Evolutionary conservation across 2,888 invertebrate species (phyloP).

Genomic region (Shargacucullia verbasci): DNA sequence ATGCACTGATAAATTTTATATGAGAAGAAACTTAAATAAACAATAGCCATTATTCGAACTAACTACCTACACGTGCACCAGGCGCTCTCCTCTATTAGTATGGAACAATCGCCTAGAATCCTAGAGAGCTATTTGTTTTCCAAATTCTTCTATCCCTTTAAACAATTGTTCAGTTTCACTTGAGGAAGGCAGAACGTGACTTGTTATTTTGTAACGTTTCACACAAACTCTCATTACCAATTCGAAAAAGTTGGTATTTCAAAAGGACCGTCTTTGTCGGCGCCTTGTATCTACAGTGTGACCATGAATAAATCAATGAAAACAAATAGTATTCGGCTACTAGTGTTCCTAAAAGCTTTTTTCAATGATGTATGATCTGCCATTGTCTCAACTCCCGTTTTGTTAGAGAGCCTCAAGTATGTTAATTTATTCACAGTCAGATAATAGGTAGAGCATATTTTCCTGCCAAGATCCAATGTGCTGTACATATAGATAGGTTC

Average conservation of each 20-base stretch:
- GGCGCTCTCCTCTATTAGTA: conserved; percentile 25
- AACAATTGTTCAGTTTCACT: conserved; percentile 79
- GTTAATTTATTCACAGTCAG: conserved; percentile 82
- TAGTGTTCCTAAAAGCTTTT: conserved; percentile 84
- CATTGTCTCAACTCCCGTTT: conserved; percentile 84
- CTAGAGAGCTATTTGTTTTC: conserved; percentile 64
- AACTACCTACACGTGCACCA: conserved; percentile 45
- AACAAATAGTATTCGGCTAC: conserved; percentile 88
- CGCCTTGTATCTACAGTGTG: conserved; percentile 81
- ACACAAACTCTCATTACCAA: conserved; percentile 83
- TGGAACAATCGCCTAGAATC: conserved; percentile 33
- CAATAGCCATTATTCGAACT: conserved; percentile 71
- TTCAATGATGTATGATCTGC: conserved; percentile 80
- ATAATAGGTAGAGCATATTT: conserved; percentile 88
- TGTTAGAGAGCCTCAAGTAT: conserved; percentile 79
- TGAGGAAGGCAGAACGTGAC: conserved; percentile 74
- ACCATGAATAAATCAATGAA: conserved; percentile 89
- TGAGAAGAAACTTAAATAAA: conserved; percentile 80
- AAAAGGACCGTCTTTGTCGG: conserved; percentile 83
- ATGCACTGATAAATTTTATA: conserved; percentile 84
- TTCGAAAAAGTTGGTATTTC: conserved; percentile 80
- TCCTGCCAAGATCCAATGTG: conserved; percentile 80
- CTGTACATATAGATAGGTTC: conserved; percentile 85
- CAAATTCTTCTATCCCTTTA: conserved; percentile 66
- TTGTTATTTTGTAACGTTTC: conserved; percentile 79